Base-by-base conservation (phyloP, 2,113 vertebrate species). In the Anolis sagrei region DNA sequence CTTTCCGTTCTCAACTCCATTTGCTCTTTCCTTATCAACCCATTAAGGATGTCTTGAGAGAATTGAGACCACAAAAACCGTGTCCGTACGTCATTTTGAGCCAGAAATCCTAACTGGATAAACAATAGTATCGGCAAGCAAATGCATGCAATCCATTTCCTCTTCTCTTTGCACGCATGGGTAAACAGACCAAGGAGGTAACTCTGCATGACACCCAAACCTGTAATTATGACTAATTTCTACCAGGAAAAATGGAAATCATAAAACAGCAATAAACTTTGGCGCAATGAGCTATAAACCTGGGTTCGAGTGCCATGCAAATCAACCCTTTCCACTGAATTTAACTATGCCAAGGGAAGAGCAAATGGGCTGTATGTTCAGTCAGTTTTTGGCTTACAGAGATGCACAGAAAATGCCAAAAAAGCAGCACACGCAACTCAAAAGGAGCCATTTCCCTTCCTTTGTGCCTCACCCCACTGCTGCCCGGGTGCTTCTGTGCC, bases 1-100 rank as follows among this genome's bases (percentile, higher is more conserved):
- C 82, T 88, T 82, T 27, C n/a, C 64, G 29, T 82, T 87, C 85
- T 72, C 5, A 87, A 79, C 72, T 91, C 91, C 83, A 27, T 48
- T 61, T 44, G 82, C 72, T 90, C 87, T 29, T 85, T 86, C 62
- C 66, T 76, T 11, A 8, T 84, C 77, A 82, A 73, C 86, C 82
- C 69, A 80, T 92, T 0, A 2, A 82, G 77, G 68, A 29, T 61
- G 18, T n/a, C 2, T 9, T 13, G 18, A 0, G 29, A 16, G 25
- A 51, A 27, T 11, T 39, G 54, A 49, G 23, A 82, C 83, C n/a
- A n/a, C n/a, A n/a, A n/a, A n/a, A n/a, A n/a, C n/a, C 3, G 1
- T 70, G 69, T 70, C 34, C 69, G 34, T 32, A 34, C 5, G n/a
- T 36, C 14, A 34, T 13, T 70, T 70, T 70, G 16, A 34, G 69